Evolutionary conservation across 1,140 invertebrate genomes (phyloP).

Genomic region (Drosophila obscura): DNA sequence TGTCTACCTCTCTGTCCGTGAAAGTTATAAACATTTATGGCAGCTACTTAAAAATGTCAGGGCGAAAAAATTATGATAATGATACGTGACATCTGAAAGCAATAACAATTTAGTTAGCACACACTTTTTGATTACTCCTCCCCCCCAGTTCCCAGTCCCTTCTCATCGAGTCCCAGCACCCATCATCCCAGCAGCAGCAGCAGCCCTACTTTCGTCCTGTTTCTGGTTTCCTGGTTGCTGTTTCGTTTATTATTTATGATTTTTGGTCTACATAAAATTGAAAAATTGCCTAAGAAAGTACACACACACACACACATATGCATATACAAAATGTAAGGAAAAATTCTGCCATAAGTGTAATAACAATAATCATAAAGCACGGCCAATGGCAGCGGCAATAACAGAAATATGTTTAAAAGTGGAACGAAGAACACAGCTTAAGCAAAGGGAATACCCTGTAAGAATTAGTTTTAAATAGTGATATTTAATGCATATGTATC

Average conservation of each 20-base stretch:
- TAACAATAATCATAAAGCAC: conserved; percentile 67
- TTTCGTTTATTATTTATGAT: conserved; percentile 66
- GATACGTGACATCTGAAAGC: conserved; percentile 82
- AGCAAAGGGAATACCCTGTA: no score
- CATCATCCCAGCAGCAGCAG: not conserved
- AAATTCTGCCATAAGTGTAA: conserved; percentile 31
- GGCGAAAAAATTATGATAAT: conserved; percentile 81
- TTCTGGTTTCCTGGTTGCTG: conserved; percentile 23
- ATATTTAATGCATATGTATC: no score
- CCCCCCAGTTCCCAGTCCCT: not conserved
- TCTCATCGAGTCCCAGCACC: conserved; percentile 24
- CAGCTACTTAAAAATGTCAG: conserved; percentile 82
- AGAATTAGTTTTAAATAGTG: no score
- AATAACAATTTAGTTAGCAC: conserved; percentile 82
- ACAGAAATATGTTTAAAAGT: conserved; percentile 13
- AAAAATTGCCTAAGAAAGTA: conserved; percentile 68
- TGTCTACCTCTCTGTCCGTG: conserved; percentile 6
- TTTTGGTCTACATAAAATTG: conserved; percentile 69
- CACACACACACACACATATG: not conserved
- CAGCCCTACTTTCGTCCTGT: conserved; percentile 3
- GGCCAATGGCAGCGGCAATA: conserved; percentile 15
- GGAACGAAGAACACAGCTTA: no score
- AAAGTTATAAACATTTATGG: conserved; percentile 82
- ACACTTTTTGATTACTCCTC: conserved; percentile 74
- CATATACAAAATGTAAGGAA: no score